Percentiles rank a stretch among this genome's conserved stretches.
These are phyloP conservation scores for Parasteatoda lunata DNA, from an alignment of 2,888 invertebrate genomes.

Conservation along the genomic window DNA sequence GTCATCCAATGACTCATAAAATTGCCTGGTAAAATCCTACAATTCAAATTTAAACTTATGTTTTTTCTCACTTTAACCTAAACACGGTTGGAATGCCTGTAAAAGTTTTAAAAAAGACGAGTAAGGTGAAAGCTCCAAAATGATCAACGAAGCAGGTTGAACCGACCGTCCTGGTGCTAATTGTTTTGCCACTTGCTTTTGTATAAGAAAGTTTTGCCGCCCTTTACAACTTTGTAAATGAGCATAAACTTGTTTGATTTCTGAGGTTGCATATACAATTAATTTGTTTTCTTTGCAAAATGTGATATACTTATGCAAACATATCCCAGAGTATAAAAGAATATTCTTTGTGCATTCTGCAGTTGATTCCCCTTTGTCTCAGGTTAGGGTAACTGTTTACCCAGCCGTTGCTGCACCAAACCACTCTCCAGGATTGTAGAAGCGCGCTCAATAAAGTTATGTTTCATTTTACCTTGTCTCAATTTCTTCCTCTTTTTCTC, in stretches of 20 bases:
- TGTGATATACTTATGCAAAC: constrained; percentile 60
- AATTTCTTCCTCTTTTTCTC: background rate
- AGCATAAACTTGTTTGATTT: background rate
- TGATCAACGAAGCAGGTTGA: constrained; percentile 54
- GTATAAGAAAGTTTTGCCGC: background rate
- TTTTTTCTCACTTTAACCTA: background rate
- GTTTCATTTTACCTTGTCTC: constrained; percentile 48
- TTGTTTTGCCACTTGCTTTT: constrained; percentile 29
- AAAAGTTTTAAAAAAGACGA: constrained; percentile 5
- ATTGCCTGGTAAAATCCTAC: too few relatives aligned
- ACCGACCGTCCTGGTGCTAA: constrained; percentile 64
- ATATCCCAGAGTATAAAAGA: constrained; percentile 36
- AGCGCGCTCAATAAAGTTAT: constrained; percentile 64
- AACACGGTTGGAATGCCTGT: constrained; percentile 39
- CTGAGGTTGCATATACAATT: background rate
- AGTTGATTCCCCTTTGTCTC: constrained; percentile 35
- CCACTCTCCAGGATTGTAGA: constrained; percentile 59
- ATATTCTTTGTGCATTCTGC: constrained; percentile 32
- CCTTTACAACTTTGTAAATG: constrained; percentile 2
- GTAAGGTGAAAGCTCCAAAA: constrained; percentile 26
- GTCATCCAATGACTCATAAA: too few relatives aligned
- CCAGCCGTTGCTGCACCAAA: constrained; percentile 51
- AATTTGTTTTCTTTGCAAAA: constrained; percentile 44
- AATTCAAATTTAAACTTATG: too few relatives aligned
- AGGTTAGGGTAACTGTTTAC: constrained; percentile 24